phyloP scores from a whole-genome alignment of 1,140 invertebrate genomes.

The Chironomus striatipennis region DNA sequence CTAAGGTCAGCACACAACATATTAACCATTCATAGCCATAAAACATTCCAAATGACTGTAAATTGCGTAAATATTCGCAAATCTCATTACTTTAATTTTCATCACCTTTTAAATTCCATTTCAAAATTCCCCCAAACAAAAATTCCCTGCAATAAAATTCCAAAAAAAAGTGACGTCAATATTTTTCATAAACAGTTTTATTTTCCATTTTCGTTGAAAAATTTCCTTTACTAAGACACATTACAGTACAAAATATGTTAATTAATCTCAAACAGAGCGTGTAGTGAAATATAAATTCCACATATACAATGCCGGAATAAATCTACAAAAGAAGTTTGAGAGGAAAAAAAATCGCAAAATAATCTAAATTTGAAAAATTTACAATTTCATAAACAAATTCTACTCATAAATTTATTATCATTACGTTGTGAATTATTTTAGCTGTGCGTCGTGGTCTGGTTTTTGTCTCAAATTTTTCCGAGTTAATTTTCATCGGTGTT shows the following conservation, averaged over 20 bases:
- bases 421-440: background rate
- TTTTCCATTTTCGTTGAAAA: background rate
- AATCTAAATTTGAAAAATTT: background rate
- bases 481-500: background rate
- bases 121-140: too few relatives aligned
- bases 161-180: background rate
- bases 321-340: background rate
- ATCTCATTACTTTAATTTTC: too few relatives aligned
- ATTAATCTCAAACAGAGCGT: constrained; percentile 13
- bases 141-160: too few relatives aligned
- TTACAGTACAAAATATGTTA: background rate
- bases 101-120: too few relatives aligned
- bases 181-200: constrained; percentile 6
- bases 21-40: too few relatives aligned
- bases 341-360: background rate
- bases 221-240: background rate
- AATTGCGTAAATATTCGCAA: too few relatives aligned
- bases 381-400: constrained; percentile 16
- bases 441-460: background rate
- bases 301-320: constrained; percentile 1
- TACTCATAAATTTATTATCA: constrained; percentile 22
- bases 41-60: too few relatives aligned
- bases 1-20: too few relatives aligned
- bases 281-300: background rate
- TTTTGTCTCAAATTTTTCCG: background rate